Base-by-base conservation (phyloP, 2,888 invertebrate species). In the Sialis lutaria region DNA sequence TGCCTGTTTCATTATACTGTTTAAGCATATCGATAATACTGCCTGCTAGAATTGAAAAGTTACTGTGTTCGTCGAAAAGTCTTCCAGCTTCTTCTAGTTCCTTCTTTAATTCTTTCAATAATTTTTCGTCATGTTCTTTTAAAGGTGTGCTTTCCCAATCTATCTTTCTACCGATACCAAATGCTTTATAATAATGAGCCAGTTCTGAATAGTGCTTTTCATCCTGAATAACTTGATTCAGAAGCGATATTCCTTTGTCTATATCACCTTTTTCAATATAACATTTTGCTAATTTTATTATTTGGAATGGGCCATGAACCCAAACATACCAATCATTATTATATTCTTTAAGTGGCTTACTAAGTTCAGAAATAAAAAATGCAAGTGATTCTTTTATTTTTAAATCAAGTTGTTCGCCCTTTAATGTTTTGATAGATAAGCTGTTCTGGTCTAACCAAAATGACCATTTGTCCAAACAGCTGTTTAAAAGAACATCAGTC, bases 111-210 rank as follows among this genome's bases (percentile, higher is more conserved):
- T 40, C 34, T 37, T 10, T n/a, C 7, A 39, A 45, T 42, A 35
- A 44, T 40, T 48, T 37, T 12, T 50, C 34, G 22, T 22, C 22
- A 22, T 22, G 4, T 2, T 22, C 22, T 22, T 22, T 22, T 22
- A 22, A 22, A 2, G 22, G 22, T 22, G 2, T 22, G 22, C 22
- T 22, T 22, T 22, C 22, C 22, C 22, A 22, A 22, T 22, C 4
- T 22, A 22, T 22, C 22, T 22, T 22, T 42, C 47, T 52, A n/a
- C 40, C 45, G 33, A 51, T 40, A 7, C 51, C 54, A 51, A 49
- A 54, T 13, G 56, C 56, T 42, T 55, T 58, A 44, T 59, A 58
- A 51, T 59, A 59, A 44, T 50, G 55, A 8, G 59, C 58, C 9
- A 53, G 53, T 50, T 53, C 57, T 9, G 53, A 55, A 47, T 56